Conservation (phyloP, 2,113 vertebrate species). For the Neolamprologus variostigma region DNA sequence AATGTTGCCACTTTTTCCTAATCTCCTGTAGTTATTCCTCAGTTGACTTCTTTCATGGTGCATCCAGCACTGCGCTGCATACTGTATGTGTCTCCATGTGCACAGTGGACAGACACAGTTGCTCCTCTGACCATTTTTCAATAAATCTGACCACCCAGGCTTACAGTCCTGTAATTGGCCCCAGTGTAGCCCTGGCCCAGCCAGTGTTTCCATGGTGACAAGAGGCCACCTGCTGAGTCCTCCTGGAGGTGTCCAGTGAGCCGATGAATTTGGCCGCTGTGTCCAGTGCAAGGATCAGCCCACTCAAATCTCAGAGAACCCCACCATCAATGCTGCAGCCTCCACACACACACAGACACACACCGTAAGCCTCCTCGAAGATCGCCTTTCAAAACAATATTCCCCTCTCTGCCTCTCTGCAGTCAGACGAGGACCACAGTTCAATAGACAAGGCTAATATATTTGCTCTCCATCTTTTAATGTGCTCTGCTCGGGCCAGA, state of each 20-base stretch:
- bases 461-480: constrained; percentile 30
- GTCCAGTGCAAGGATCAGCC: constrained; percentile 14
- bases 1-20: neutral
- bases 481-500: constrained; percentile 7
- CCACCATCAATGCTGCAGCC: neutral
- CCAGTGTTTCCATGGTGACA: constrained; percentile 56
- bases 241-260: constrained; percentile 48
- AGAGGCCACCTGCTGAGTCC: constrained; percentile 42
- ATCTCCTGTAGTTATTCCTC: neutral
- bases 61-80: constrained; percentile 6
- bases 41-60: constrained; percentile 4
- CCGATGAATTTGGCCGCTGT: constrained; percentile 39
- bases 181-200: neutral
- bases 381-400: constrained; percentile 6
- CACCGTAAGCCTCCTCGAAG: neutral
- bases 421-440: neutral
- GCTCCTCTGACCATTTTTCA: constrained; percentile 39
- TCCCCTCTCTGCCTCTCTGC: neutral
- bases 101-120: neutral
- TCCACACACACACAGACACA: neutral
- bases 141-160: constrained; percentile 40
- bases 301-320: constrained; percentile 18
- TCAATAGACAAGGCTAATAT: constrained; percentile 28
- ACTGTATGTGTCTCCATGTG: neutral
- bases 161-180: constrained; percentile 45